Conservation (phyloP, 2,113 vertebrate species). For the Arizona elegans region DNA sequence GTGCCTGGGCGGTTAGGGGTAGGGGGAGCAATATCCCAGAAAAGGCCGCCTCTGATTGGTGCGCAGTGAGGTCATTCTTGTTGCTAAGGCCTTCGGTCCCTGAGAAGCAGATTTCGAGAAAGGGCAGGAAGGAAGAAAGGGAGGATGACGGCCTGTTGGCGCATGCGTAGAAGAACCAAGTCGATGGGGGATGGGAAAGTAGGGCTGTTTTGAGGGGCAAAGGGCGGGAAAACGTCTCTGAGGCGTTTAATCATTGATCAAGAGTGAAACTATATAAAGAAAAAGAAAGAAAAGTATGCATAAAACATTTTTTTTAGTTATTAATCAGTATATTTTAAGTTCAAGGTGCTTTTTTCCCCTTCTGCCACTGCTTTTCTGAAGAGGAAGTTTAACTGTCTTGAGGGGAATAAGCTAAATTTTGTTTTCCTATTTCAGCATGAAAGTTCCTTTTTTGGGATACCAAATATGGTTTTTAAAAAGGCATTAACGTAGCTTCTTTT, state of each 20-base stretch:
- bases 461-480: background rate
- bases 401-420: background rate
- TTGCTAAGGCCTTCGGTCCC: constrained; percentile 59
- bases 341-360: background rate
- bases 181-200: rapidly evolving
- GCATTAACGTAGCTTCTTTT: background rate
- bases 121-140: background rate
- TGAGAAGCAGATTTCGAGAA: constrained; percentile 27
- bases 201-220: background rate
- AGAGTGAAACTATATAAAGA: background rate
- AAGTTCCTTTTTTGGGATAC: background rate
- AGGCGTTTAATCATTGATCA: background rate
- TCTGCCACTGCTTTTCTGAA: no score
- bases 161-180: background rate
- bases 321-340: background rate
- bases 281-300: background rate
- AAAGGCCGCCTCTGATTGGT: constrained; percentile 64
- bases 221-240: background rate
- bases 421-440: background rate
- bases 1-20: background rate
- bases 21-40: rapidly evolving
- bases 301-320: background rate
- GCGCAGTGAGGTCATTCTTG: constrained; percentile 57
- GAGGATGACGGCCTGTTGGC: background rate
- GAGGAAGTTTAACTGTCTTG: background rate